Evolutionary conservation across 2,888 invertebrate genomes (phyloP).

Genomic region (Chesias legatella): DNA sequence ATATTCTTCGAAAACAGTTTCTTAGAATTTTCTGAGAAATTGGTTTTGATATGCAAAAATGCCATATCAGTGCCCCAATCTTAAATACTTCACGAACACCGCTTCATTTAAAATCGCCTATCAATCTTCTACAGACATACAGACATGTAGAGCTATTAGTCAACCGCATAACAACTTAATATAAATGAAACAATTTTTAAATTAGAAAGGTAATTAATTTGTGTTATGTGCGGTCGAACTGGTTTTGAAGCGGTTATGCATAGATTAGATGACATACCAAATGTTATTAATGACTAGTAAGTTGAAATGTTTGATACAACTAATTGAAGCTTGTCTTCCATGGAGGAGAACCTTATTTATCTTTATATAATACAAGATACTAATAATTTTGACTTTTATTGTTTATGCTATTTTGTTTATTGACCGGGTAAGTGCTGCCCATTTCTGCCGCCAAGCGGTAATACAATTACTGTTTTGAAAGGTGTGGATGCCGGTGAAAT

Average conservation of each 20-base stretch:
- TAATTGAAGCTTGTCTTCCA: background rate
- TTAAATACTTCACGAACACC: background rate
- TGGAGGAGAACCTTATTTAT: no score
- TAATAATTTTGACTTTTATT: no score
- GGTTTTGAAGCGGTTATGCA: background rate
- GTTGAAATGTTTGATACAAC: background rate
- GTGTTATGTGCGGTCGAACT: constrained; percentile 9
- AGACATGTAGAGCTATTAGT: constrained; percentile 22
- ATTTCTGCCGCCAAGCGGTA: no score
- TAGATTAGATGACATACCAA: background rate
- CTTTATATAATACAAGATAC: no score
- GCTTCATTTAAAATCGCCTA: constrained; percentile 1
- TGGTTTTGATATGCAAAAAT: no score
- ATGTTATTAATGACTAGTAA: background rate
- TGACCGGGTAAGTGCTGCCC: no score
- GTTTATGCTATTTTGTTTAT: no score
- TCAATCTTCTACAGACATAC: constrained; percentile 9
- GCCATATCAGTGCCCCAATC: constrained; percentile 1
- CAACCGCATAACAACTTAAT: constrained; percentile 16
- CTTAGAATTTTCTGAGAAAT: no score
- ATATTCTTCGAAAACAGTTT: no score
- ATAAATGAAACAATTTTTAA: constrained; percentile 21
- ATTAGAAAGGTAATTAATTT: constrained; percentile 26
- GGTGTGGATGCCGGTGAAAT: no score
- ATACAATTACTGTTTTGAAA: no score